Base-by-base conservation (phyloP, 2,113 vertebrate genomes). In the Aythya baeri region DNA sequence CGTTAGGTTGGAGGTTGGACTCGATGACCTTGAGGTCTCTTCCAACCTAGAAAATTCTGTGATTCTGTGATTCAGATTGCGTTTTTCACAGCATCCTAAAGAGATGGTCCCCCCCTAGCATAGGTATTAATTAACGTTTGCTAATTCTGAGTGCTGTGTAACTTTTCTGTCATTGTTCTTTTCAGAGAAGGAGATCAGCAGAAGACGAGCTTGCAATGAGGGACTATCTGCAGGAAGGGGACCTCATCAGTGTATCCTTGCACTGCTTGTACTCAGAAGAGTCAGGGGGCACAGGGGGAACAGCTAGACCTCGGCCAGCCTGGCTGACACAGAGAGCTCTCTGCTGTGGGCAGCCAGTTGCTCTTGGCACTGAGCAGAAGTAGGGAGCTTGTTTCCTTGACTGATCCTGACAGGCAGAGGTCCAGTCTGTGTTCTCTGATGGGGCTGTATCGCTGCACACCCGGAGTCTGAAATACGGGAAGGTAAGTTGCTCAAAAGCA, bases 191-290 rank as follows among this genome's bases (percentile, higher is more conserved):
- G 83, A 98, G 99, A 91, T 99, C 99, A 7, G 99, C 98, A 8
- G 99, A 99, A 88, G 99, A 99, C 7, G 99, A 99, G 90, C 98
- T 99, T 86, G 98, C 99, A 4, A 99, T 99, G 99, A 98, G 99
- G 88, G 98, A 99, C 32, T 99, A 99, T 93, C 97, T 99, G 91
- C 98, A 99, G 84, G 99, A 99, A 86, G 99, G 99, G 13, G 99
- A 99, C 96, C 98, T 99, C 52, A 99, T 99, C 96, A 99, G 99
- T 86, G 99, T 99, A 99, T 98, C 98, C 98, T 98, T 95, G 63
- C 16, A 13, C 44, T 59, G 76, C 46, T 63, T 20, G 21, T 2
- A 0, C 11, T 72, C 7, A 4, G 52, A 54, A 52, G 43, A 55
- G 41, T 44, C 43, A 8, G 12, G 59, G 80, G 32, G 27, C 0